These are phyloP conservation scores for Ibycter americanus DNA, from an alignment of 2,797 vertebrate species.

Conservation along the genomic window DNA sequence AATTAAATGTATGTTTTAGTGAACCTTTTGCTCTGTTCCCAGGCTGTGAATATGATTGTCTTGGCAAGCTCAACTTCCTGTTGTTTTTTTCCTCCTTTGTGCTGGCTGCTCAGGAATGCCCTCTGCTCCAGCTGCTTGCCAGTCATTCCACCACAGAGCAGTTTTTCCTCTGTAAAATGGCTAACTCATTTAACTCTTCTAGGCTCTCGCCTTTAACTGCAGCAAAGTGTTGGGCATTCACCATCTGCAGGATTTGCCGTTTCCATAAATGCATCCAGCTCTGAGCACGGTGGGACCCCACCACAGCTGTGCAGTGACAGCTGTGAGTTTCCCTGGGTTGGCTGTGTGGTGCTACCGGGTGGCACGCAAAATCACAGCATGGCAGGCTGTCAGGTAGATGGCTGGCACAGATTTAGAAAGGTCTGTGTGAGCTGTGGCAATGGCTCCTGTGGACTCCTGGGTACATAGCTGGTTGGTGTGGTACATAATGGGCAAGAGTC, in stretches of 20 bases:
- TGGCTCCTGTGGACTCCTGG: not conserved
- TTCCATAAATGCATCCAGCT: too few species aligned
- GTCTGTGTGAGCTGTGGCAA: not conserved
- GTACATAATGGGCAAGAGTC: not conserved
- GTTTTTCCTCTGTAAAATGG: not conserved
- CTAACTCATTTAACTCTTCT: not conserved
- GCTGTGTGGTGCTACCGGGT: rapidly evolving
- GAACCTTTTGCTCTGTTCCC: not conserved
- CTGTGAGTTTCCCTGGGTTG: not conserved
- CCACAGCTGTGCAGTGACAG: rapidly evolving
- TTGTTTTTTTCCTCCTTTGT: not conserved
- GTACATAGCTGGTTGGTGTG: not conserved
- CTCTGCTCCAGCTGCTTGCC: not conserved
- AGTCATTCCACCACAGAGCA: not conserved
- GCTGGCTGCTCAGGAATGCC: not conserved
- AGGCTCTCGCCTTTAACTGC: not conserved
- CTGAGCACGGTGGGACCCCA: rapidly evolving
- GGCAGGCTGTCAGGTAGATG: not conserved
- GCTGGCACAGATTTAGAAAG: not conserved
- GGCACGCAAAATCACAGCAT: not conserved
- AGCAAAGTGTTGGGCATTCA: not conserved
- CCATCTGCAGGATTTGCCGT: not conserved
- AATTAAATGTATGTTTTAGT: not conserved
- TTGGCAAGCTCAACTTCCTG: not conserved
- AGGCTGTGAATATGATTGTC: not conserved